Conservation (phyloP, 2,888 invertebrate genomes). For the Macaria notata region DNA sequence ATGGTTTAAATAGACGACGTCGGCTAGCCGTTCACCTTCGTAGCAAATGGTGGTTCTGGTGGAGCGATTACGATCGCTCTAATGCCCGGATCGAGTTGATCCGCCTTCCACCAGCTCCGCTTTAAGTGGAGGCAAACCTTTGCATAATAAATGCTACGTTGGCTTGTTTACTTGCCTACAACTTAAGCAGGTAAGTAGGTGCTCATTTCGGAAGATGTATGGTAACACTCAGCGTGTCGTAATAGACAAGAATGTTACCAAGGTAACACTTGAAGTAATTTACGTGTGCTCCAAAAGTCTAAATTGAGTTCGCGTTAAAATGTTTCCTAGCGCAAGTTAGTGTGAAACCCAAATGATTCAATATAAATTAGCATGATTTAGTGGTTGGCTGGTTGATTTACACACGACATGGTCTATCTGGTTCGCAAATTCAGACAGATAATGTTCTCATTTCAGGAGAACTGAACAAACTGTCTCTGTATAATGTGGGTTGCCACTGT, state of each 20-base stretch:
- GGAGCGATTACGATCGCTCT: conserved; percentile 18
- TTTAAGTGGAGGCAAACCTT: conserved; percentile 5
- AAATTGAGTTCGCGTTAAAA: too few relatives aligned
- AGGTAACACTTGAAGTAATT: too few relatives aligned
- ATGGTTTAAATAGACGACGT: conserved; percentile 21
- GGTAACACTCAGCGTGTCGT: too few relatives aligned
- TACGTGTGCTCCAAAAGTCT: too few relatives aligned
- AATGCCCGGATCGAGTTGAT: conserved; percentile 12
- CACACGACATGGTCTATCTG: conserved; percentile 11
- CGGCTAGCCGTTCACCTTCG: conserved; percentile 15
- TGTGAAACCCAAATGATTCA: conserved; percentile 6
- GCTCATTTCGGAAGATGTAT: background rate
- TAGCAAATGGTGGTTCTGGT: conserved; percentile 1
- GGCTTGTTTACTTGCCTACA: background rate
- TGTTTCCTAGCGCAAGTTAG: conserved; percentile 1
- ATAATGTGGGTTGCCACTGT: conserved; percentile 10
- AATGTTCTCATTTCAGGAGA: conserved; percentile 3
- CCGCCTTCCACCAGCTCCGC: conserved; percentile 2
- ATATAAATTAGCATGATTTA: conserved; percentile 11
- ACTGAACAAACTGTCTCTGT: conserved; percentile 17
- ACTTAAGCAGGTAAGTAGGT: background rate
- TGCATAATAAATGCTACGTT: conserved; percentile 1
- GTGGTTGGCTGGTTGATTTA: conserved; percentile 12
- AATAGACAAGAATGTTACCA: too few relatives aligned
- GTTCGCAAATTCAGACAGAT: conserved; percentile 8